phyloP scores from a whole-genome alignment of 2,113 vertebrate species.

The Hystrix cristata region DNA sequence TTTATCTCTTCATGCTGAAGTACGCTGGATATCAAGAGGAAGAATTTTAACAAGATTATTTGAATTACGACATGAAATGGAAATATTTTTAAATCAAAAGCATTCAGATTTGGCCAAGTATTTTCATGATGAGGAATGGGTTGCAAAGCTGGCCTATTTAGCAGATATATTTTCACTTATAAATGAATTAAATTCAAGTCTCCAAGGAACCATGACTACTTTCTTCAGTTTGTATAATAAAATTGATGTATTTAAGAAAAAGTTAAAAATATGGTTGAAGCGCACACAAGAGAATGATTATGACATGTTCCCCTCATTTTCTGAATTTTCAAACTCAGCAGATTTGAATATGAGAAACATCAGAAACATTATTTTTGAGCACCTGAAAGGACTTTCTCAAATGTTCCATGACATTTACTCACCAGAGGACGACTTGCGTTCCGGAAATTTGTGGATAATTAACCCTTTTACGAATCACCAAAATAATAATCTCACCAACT shows the following conservation, averaged over 20 bases:
- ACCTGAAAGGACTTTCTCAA: slow-evolving; percentile 78
- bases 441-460: slow-evolving; percentile 78
- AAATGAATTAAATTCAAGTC: slow-evolving; percentile 79
- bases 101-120: slow-evolving; percentile 79
- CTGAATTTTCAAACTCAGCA: slow-evolving; percentile 74
- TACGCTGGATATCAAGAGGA: slow-evolving; percentile 78
- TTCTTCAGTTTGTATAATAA: slow-evolving; percentile 80
- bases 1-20: slow-evolving; percentile 78
- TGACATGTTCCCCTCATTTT: slow-evolving; percentile 80
- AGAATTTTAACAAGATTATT: slow-evolving; percentile 81
- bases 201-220: slow-evolving; percentile 81
- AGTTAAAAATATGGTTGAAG: slow-evolving; percentile 78
- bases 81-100: slow-evolving; percentile 82
- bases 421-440: slow-evolving; percentile 71
- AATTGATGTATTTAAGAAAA: slow-evolving; percentile 77
- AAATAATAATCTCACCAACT: slow-evolving; percentile 68
- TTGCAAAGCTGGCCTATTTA: slow-evolving; percentile 82
- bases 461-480: slow-evolving; percentile 72
- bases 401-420: slow-evolving; percentile 75
- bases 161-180: slow-evolving; percentile 83
- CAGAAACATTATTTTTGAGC: slow-evolving; percentile 68
- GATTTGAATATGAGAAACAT: slow-evolving; percentile 49
- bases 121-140: slow-evolving; percentile 80
- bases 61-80: slow-evolving; percentile 81
- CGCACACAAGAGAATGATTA: slow-evolving; percentile 72